Conservation (phyloP, 2,113 vertebrate genomes). For the Parotia lawesii region DNA sequence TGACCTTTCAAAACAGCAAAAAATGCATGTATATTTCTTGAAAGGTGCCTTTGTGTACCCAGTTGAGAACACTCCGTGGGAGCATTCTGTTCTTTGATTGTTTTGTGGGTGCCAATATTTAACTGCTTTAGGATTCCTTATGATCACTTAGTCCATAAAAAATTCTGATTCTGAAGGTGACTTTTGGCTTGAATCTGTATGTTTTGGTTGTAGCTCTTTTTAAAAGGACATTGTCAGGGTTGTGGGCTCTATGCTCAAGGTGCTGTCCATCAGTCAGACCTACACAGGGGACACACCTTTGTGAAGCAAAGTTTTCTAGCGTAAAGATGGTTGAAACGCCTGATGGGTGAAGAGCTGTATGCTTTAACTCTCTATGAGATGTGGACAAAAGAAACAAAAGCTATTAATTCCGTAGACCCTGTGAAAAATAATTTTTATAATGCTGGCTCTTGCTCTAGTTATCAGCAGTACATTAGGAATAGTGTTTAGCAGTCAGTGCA, state of each 20-base stretch:
- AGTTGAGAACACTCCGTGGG: background rate
- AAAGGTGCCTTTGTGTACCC: constrained; percentile 39
- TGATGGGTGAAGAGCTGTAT: background rate
- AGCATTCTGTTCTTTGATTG: background rate
- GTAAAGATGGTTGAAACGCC: background rate
- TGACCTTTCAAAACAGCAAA: constrained; percentile 31
- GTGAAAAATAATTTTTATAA: constrained; percentile 9
- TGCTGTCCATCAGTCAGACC: background rate
- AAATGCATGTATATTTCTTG: background rate
- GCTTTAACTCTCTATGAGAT: background rate
- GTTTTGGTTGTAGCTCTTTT: background rate
- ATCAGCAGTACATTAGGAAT: constrained; percentile 14
- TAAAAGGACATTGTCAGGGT: background rate
- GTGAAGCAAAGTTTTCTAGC: background rate
- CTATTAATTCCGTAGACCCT: constrained; percentile 10
- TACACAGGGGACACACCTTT: background rate
- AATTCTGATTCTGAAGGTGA: background rate
- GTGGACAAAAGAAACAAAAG: background rate
- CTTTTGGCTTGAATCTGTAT: constrained; percentile 13
- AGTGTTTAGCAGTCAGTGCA: constrained; percentile 27
- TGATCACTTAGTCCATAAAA: constrained; percentile 2
- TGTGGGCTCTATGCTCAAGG: background rate
- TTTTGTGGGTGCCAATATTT: constrained; percentile 9
- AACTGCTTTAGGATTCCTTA: constrained; percentile 2
- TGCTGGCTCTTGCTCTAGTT: background rate